Evolutionary conservation across 1,140 invertebrate genomes (phyloP), one percentile per base, ranked within the genome.

Genomic region (Ceratina calcarata): DNA sequence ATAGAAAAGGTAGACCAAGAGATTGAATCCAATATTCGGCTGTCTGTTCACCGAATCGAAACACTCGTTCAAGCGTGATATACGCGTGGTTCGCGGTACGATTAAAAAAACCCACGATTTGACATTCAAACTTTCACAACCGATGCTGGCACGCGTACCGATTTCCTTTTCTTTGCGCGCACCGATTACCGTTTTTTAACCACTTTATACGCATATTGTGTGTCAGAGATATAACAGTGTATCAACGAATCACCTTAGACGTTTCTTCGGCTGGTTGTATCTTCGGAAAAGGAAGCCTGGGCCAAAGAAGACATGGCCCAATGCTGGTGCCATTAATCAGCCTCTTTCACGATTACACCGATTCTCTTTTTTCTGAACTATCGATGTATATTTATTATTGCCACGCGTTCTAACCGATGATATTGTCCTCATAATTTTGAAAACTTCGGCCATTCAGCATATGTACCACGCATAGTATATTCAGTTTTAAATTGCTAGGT

Each of bases 231-330:
- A 64, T 55, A 45, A 55, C 18, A 49, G 51, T 32, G 27, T 20
- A 15, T 57, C 65, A 51, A 15, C 20, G 58, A 72, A 71, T 87
- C 80, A 86, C 82, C 85, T 87, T 65, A 80, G 49, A 77, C 65
- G 72, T 78, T 72, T 73, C 18, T 73, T 68, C 72, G 60, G 37
- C 65, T 51, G 49, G 55, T 81, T 32, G 22, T 58, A 51, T 86
- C 67, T 73, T 75, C 37, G 64, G 76, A 68, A 66, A 86, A 80
- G 55, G 64, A 69, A 78, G 51, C 64, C 61, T 24, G 72, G 81
- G 61, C 71, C 70, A 78, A 73, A 51, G 66, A 77, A 83, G 81
- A 75, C 85, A 88, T 88, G 83, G 85, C 83, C 79, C 83, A 83
- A 85, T 64, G 79, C 81, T 79, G 73, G 69, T 75, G 77, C 77